Evolutionary conservation across 2,888 invertebrate genomes (phyloP), one percentile per base, ranked within the genome.

Genomic region (Diabrotica balteata): DNA sequence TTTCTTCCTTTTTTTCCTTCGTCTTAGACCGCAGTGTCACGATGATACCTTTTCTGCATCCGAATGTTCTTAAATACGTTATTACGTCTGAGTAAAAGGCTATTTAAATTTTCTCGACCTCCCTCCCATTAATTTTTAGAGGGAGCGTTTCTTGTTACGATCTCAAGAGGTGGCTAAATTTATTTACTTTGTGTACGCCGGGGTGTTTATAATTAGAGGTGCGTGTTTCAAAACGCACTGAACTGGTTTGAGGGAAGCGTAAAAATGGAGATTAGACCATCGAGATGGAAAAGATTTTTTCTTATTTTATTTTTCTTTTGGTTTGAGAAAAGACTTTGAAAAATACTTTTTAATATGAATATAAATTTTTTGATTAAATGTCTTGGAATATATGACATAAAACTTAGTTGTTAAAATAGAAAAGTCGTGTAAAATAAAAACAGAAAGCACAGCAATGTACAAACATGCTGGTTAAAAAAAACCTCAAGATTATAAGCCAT

Each of bases 61-160:
- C 45, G 51, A 60, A 60, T 60, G 52, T 43, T 51, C 49, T 60
- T 51, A 60, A 60, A 51, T 51, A 52, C n/a, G 17, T 51, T n/a
- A n/a, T 52, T 52, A 51, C 51, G 52, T 60, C 60, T 60, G 51
- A 52, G 49, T 50, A 59, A 59, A 50, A 59, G 51, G 44, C 51
- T 10, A 45, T 52, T 60, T 51, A 60, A 60, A 51, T 60, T 51
- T 51, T 60, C 60, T 52, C 52, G 60, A 60, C 60, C 51, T 60
- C 11, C 45, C 42, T 44, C 22, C 60, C 52, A 60, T 60, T 60
- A 51, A 60, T 60, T 60, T 60, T 60, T 51, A 60, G 60, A 8
- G n/a, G 45, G 52, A 60, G 52, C 11, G 45, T 49, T 60, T 32
- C 52, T 60, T 52, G 51, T 60, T 43, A 60, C 60, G 52, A 52